phyloP scores from a whole-genome alignment of 2,797 vertebrate genomes.

The Gila robusta region DNA sequence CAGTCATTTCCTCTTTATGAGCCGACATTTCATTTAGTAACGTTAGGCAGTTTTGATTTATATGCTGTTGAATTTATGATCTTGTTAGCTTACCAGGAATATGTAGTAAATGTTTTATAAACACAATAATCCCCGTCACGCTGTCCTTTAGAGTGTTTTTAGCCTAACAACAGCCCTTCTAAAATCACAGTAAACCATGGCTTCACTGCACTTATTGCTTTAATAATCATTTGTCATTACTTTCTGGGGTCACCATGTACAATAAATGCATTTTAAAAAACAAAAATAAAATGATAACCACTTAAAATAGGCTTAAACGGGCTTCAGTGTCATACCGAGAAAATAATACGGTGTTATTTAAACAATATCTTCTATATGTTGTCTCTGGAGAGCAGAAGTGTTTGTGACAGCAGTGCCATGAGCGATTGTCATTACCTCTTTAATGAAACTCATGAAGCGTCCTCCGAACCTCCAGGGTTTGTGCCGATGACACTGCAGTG shows the following conservation, averaged over 20 bases:
- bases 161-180: neutral
- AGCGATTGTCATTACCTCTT: constrained; percentile 85
- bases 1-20: neutral
- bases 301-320: neutral
- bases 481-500: constrained; percentile 97
- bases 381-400: constrained; percentile 31
- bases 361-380: constrained; percentile 30
- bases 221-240: neutral
- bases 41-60: neutral
- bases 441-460: constrained; percentile 99
- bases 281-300: neutral
- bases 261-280: neutral
- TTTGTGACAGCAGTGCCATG: constrained; percentile 25
- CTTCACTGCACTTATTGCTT: neutral
- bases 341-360: constrained; percentile 14
- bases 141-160: neutral
- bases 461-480: constrained; percentile 98
- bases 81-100: neutral
- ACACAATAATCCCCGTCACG: neutral
- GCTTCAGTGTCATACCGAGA: neutral
- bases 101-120: neutral
- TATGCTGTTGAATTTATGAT: neutral
- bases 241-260: neutral
- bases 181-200: neutral
- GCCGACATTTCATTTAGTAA: neutral